Conservation (phyloP, 2,888 invertebrate genomes). For the Torymus aiolomorphi region DNA sequence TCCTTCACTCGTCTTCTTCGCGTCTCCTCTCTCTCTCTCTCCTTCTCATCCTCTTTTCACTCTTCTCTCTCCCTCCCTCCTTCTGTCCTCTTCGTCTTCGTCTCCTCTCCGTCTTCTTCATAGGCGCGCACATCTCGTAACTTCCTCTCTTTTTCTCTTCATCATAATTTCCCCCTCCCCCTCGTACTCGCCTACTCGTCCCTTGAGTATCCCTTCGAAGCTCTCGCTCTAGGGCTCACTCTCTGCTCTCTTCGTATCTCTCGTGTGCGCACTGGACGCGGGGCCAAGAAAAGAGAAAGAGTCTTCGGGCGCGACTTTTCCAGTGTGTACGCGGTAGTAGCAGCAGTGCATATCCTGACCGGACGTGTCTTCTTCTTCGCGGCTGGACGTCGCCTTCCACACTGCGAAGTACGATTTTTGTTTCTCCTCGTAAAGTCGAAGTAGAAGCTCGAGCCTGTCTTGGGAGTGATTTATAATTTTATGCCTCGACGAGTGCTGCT, state of each 20-base stretch:
- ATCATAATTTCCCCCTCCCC: slow-evolving; percentile 39
- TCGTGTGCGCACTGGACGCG: not conserved
- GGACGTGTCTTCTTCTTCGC: not conserved
- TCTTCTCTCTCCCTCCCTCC: not conserved
- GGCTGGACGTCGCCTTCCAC: not conserved
- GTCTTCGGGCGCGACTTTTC: slow-evolving; percentile 21
- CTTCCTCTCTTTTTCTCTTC: slow-evolving; percentile 27
- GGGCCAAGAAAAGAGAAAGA: slow-evolving; percentile 21
- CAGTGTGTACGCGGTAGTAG: not conserved
- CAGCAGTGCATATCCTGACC: not conserved
- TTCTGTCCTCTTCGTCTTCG: not conserved
- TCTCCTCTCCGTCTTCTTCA: slow-evolving; percentile 12
- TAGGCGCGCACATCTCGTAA: slow-evolving; percentile 1
- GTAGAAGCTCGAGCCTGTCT: not conserved
- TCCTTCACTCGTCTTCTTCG: slow-evolving; percentile 30
- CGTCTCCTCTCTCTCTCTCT: not conserved
- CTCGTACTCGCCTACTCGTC: not conserved
- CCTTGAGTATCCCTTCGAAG: slow-evolving; percentile 7
- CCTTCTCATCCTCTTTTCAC: slow-evolving; percentile 2
- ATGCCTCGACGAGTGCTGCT: slow-evolving; percentile 4
- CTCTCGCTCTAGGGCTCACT: slow-evolving; percentile 21
- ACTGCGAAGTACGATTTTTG: not conserved
- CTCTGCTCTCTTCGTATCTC: not conserved
- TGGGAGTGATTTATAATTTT: slow-evolving; percentile 28
- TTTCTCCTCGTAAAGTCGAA: not conserved